Evolutionary conservation across 2,888 invertebrate genomes (phyloP).

Genomic region (Ganaspis brasiliensis): DNA sequence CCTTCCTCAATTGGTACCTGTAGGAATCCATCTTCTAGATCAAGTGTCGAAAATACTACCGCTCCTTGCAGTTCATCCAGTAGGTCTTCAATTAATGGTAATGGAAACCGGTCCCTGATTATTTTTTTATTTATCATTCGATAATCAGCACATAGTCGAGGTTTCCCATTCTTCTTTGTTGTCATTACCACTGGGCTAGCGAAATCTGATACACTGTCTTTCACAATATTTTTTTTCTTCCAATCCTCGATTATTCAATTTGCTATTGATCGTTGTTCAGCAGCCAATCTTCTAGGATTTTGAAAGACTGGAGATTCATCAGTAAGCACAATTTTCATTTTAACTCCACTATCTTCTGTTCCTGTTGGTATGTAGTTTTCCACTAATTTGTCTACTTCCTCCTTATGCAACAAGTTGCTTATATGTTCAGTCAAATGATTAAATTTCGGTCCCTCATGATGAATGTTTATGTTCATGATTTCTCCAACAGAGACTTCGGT

Average conservation of each 20-base stretch:
- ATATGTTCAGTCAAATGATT: background rate
- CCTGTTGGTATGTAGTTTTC: slow-evolving; percentile 52
- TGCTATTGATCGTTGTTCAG: slow-evolving; percentile 52
- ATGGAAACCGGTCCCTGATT: slow-evolving; percentile 60
- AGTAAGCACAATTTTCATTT: too few species aligned
- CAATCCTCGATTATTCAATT: slow-evolving; percentile 58
- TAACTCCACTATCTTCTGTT: too few species aligned
- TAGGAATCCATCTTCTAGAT: slow-evolving; percentile 60
- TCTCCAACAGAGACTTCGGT: background rate
- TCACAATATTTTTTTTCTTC: slow-evolving; percentile 57
- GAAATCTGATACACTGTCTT: slow-evolving; percentile 59
- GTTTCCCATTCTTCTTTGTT: slow-evolving; percentile 59
- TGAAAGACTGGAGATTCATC: slow-evolving; percentile 61
- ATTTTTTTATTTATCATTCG: slow-evolving; percentile 60
- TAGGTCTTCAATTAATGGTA: slow-evolving; percentile 66
- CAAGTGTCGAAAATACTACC: slow-evolving; percentile 56
- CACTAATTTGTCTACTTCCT: background rate
- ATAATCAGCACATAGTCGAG: slow-evolving; percentile 65
- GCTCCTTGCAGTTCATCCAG: slow-evolving; percentile 57
- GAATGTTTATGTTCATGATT: slow-evolving; percentile 4
- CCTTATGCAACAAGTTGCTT: background rate
- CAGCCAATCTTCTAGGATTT: slow-evolving; percentile 56
- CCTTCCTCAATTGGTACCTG: slow-evolving; percentile 11
- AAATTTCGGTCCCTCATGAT: background rate
- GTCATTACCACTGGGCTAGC: slow-evolving; percentile 64